Percentiles rank a stretch among this genome's conserved stretches.
These are phyloP conservation scores for Galeruca laticollis DNA, from an alignment of 2,888 invertebrate species.

Conservation along the genomic window DNA sequence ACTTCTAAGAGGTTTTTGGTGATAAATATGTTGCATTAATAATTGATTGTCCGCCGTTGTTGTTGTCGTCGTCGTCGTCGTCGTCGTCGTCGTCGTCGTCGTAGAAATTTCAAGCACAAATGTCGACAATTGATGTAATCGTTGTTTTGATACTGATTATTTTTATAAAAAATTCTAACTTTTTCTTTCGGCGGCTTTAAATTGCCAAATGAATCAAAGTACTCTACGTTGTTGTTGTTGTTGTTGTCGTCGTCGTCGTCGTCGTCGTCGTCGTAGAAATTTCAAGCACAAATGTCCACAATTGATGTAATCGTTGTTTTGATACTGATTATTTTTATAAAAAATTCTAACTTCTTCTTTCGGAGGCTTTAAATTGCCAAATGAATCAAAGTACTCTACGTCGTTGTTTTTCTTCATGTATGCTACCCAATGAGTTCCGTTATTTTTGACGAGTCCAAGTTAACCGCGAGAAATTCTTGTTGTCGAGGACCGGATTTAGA, in stretches of 20 bases:
- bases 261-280: too few species aligned
- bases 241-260: too few species aligned
- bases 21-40: not conserved
- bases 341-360: conserved; percentile 26
- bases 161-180: conserved; percentile 30
- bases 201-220: conserved; percentile 36
- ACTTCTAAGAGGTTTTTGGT: not conserved
- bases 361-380: conserved; percentile 31
- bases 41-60: not conserved
- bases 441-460: too few species aligned
- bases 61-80: too few species aligned
- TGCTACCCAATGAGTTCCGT: too few species aligned
- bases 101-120: too few species aligned
- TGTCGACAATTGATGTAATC: too few species aligned
- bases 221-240: conserved; percentile 25
- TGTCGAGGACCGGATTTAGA: too few species aligned
- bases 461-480: too few species aligned
- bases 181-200: conserved; percentile 32
- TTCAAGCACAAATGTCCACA: too few species aligned
- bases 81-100: too few species aligned
- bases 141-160: conserved; percentile 28
- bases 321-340: conserved; percentile 35
- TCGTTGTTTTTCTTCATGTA: conserved; percentile 32
- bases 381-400: conserved; percentile 37
- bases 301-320: too few species aligned